Evolutionary conservation across 2,888 invertebrate genomes (phyloP), one percentile per base, ranked within the genome.

Genomic region (Resseliella maxima): DNA sequence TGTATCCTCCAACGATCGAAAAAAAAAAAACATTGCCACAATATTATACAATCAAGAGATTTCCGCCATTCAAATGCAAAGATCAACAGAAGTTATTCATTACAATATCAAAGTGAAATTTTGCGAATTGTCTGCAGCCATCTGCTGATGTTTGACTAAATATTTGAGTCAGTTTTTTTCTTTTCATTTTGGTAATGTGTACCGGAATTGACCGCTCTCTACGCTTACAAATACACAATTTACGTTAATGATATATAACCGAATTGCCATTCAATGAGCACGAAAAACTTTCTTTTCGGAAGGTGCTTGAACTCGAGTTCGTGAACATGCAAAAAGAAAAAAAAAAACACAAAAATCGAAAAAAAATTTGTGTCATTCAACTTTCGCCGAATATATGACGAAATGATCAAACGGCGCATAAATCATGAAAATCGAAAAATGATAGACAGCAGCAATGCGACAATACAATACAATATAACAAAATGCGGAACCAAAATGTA

Each of bases 311-410:
- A 72, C 72, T 72, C 35, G 12, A 27, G 24, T 15, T 5, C 59
- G 27, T 18, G 6, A 2, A 12, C 59, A 12, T 27, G 5, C 27
- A 3, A 6, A 3, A n/a, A 2, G 24, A 3, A 24, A 1, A 24
- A 59, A 50, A 50, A 18, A 18, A 10, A 50, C 21, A 31, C 72
- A 15, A 6, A 72, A n/a, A n/a, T n/a, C n/a, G n/a, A n/a, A n/a
- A n/a, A n/a, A n/a, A 72, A 72, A 72, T 72, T 15, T 72, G 72
- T 72, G 72, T 72, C 72, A 72, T 72, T 72, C 72, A 72, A 72
- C 72, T 72, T 72, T 72, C 72, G 72, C 72, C 59, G 24, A 59
- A 59, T 6, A 50, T 12, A 50, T 72, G 72, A 72, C 72, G 72
- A 72, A 72, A 72, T 15, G 41, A 6, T 72, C 27, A 31, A 31